These are phyloP conservation scores for Lithophane leautieri DNA, from an alignment of 2,888 invertebrate species.

Conservation along the genomic window DNA sequence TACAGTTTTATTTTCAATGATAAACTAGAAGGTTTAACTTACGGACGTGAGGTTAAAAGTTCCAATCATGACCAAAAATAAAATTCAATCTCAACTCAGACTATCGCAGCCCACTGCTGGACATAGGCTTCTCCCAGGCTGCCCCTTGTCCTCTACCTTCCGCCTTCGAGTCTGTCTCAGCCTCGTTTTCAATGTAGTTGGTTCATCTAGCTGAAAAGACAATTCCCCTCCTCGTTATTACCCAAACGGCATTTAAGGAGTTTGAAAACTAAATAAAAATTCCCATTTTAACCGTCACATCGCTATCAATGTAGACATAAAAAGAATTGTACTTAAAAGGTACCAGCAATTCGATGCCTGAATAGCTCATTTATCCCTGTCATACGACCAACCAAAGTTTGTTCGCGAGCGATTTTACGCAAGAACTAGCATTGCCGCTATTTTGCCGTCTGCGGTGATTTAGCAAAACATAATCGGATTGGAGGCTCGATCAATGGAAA, in stretches of 20 bases:
- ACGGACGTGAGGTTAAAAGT: background rate
- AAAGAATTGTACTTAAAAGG: constrained; percentile 27
- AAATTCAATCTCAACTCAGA: background rate
- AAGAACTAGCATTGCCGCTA: constrained; percentile 53
- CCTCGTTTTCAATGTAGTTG: background rate
- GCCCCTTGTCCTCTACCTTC: background rate
- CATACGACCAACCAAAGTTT: constrained; percentile 64
- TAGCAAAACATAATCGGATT: constrained; percentile 67
- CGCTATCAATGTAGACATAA: constrained; percentile 18
- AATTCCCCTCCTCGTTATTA: background rate
- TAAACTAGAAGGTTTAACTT: background rate
- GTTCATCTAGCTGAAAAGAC: background rate
- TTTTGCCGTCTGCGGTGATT: constrained; percentile 65
- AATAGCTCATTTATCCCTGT: constrained; percentile 69
- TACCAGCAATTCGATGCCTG: constrained; percentile 43
- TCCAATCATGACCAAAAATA: background rate
- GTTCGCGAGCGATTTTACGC: constrained; percentile 67
- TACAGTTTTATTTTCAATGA: constrained; percentile 6
- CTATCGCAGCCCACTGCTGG: background rate
- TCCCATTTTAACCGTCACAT: constrained; percentile 3
- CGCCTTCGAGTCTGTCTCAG: background rate
- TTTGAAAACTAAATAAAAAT: background rate
- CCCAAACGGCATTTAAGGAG: background rate
- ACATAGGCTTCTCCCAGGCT: background rate
- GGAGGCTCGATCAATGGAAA: constrained; percentile 46